These are phyloP conservation scores for Pseudococcus longispinus DNA, from an alignment of 2,888 invertebrate genomes.

Conservation along the genomic window DNA sequence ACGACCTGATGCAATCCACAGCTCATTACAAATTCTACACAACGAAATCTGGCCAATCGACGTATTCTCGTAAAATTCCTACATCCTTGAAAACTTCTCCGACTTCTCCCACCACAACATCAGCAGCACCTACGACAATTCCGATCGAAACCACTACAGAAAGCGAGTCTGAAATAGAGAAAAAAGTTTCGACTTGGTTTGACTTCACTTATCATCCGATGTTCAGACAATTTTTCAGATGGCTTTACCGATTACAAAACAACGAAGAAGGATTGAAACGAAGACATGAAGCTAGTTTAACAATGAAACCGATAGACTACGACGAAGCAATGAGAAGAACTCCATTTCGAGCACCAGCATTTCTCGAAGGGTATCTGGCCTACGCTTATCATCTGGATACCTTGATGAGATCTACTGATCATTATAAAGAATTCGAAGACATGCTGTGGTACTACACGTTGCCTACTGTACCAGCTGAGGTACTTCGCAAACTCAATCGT, in stretches of 20 bases:
- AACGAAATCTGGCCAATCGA: neutral
- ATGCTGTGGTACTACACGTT: neutral
- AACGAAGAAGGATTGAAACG: neutral
- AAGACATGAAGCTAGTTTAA: neutral
- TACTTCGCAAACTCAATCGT: neutral
- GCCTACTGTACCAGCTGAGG: neutral
- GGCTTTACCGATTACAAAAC: neutral
- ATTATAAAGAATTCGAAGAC: neutral
- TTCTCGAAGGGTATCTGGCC: neutral
- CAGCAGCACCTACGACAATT: neutral
- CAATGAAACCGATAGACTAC: neutral
- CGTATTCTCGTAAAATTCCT: neutral
- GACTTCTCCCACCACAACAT: neutral
- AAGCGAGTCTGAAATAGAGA: neutral
- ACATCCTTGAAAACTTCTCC: neutral
- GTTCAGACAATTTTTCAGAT: neutral
- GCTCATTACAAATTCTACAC: neutral
- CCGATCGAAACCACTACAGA: neutral
- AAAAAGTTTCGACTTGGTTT: neutral
- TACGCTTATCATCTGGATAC: neutral
- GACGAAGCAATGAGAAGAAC: neutral
- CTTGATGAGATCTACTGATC: neutral
- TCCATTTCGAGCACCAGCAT: neutral
- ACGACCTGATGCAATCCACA: neutral
- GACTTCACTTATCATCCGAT: neutral